These are phyloP conservation scores for Megaptera novaeangliae DNA, from an alignment of 2,113 vertebrate species.

Conservation along the genomic window DNA sequence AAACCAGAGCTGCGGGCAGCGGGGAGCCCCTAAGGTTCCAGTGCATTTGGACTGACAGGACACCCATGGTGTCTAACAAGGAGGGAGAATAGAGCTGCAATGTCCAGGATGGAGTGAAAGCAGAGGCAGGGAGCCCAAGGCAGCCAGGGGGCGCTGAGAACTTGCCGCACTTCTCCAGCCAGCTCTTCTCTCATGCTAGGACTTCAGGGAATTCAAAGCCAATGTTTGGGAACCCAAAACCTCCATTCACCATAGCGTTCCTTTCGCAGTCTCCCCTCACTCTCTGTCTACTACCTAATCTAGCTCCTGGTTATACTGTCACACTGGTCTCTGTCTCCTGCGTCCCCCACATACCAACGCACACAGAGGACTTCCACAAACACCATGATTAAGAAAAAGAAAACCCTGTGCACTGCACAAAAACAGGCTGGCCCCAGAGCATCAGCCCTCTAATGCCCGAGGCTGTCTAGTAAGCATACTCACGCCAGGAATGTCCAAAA, in stretches of 20 bases:
- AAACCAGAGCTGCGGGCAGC: background rate
- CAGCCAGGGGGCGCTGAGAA: background rate
- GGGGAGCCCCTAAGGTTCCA: background rate
- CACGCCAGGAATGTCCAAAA: constrained; percentile 88
- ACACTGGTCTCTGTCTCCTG: background rate
- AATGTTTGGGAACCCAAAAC: background rate
- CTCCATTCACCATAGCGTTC: background rate
- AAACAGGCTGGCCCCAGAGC: background rate
- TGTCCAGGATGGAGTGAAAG: background rate
- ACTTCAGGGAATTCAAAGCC: background rate
- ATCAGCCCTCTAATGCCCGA: background rate
- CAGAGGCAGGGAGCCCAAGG: rapidly evolving
- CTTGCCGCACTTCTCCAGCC: background rate
- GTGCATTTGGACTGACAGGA: background rate
- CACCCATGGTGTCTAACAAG: rapidly evolving
- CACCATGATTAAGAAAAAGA: background rate
- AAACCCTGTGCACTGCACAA: background rate
- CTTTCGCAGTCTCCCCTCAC: background rate
- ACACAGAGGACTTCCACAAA: background rate
- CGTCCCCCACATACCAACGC: background rate
- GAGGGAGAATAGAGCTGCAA: background rate
- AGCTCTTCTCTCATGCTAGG: background rate
- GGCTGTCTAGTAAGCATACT: constrained; percentile 66
- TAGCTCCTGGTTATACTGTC: background rate
- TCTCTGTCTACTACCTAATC: background rate